These are phyloP conservation scores for Heliconius erato DNA, from an alignment of 2,888 invertebrate genomes.

Conservation along the genomic window DNA sequence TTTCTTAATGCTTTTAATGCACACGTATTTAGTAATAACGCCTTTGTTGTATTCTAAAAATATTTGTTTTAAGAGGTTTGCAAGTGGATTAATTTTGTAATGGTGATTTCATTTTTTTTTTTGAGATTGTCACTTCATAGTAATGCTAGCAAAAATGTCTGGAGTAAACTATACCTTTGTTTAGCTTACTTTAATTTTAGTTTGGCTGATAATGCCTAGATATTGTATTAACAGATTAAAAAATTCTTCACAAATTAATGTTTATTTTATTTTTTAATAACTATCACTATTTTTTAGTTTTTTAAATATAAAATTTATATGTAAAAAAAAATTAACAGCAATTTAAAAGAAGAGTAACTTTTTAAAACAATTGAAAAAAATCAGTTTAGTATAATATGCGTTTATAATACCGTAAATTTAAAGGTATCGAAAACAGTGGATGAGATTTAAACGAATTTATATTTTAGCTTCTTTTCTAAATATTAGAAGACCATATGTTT, in stretches of 20 bases:
- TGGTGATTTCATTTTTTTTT: conserved; percentile 8
- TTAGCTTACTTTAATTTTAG: conserved; percentile 65
- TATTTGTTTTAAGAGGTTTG: neutral
- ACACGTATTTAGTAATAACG: conserved; percentile 3
- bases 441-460: neutral
- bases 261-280: conserved; percentile 48
- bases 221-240: conserved; percentile 74
- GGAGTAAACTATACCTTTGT: conserved; percentile 62
- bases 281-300: conserved; percentile 5
- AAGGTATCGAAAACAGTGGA: neutral
- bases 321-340: neutral
- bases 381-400: no score
- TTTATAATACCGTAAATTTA: neutral
- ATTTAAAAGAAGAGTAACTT: neutral
- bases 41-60: neutral
- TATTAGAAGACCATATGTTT: no score
- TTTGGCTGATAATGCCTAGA: conserved; percentile 71
- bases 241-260: conserved; percentile 62
- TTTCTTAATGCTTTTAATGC: conserved; percentile 14
- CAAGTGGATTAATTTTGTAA: conserved; percentile 14
- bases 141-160: conserved; percentile 64
- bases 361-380: no score
- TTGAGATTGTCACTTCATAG: conserved; percentile 54
- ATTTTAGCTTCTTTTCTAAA: no score
- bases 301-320: neutral